Base-by-base conservation (phyloP, 92 coral and sea anemone species). In the Epizoanthus ramosus region DNA sequence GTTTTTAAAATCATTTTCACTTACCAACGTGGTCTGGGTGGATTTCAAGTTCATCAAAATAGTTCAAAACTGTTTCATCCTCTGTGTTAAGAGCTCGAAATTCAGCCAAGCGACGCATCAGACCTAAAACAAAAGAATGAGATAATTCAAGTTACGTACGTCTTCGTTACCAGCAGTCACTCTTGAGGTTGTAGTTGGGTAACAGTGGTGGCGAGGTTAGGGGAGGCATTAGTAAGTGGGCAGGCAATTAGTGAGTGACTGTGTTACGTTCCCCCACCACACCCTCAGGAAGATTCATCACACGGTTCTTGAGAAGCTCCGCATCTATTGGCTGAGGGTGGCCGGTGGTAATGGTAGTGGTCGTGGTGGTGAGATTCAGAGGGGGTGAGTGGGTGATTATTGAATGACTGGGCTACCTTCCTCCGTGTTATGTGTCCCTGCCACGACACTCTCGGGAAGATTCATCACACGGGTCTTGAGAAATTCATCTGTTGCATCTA, bases 381-480 rank as follows among this genome's bases (percentile, higher is more conserved):
- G 24, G 24, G 68, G 68, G 14, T 5, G 24, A 17, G 35, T 63
- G 24, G 69, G 69, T 63, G 25, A 13, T 2, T 63, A 63, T 8
- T 22, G 24, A 63, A 22, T 13, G 10, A 17, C 7, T 8, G 52
- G 2, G 15, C 41, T 69, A 92, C 99, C 99, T 90, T 96, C 99
- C 64, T 96, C 99, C 3, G 99, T 96, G 87, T 96, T 96, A 80
- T 96, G 99, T 31, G 99, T 90, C 3, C 99, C 99, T 45, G 99
- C 99, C 41, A 96, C 99, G 15, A 96, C 96, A 73, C 98, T 94
- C 69, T 96, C 99, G 2, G 99, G 99, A 54, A 93, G 88, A 81
- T 96, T 96, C 99, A 96, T 96, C 43, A 96, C 99, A 63, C 99
- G 87, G 61, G 72, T 86, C 79, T 96, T 96, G 47, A 96, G 88